Conservation (phyloP, 2,797 vertebrate genomes). For the Tolypeutes matacus region DNA sequence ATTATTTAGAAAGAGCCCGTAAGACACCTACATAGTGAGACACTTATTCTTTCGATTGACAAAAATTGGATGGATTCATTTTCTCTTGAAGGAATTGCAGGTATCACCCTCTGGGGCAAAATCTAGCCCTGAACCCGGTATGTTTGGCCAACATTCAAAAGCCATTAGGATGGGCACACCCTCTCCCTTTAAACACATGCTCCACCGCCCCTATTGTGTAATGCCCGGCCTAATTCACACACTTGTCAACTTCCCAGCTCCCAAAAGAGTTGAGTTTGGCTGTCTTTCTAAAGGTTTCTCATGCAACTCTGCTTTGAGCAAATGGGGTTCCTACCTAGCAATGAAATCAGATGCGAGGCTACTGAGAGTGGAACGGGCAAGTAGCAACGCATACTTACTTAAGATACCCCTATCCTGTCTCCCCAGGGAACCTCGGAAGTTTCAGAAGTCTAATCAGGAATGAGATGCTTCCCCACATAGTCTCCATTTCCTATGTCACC, state of each 20-base stretch:
- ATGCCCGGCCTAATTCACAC: background rate
- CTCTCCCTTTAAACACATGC: background rate
- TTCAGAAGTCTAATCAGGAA: background rate
- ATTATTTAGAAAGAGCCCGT: background rate
- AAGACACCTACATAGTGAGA: background rate
- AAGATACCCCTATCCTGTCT: background rate
- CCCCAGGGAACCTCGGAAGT: background rate
- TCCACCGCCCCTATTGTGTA: background rate
- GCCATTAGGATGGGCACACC: background rate
- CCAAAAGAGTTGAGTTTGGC: background rate
- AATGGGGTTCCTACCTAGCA: background rate
- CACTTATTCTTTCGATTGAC: background rate
- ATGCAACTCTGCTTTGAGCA: background rate
- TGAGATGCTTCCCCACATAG: background rate
- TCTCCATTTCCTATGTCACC: background rate
- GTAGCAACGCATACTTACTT: background rate
- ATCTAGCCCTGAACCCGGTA: background rate
- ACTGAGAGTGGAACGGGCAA: background rate
- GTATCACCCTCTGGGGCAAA: background rate
- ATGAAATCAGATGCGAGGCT: background rate
- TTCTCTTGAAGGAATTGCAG: background rate
- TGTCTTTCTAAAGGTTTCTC: background rate
- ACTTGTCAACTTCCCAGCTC: background rate
- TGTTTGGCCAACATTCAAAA: background rate
- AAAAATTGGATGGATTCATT: background rate